phyloP scores from a whole-genome alignment of 2,113 vertebrate genomes.

The Callospermophilus lateralis region DNA sequence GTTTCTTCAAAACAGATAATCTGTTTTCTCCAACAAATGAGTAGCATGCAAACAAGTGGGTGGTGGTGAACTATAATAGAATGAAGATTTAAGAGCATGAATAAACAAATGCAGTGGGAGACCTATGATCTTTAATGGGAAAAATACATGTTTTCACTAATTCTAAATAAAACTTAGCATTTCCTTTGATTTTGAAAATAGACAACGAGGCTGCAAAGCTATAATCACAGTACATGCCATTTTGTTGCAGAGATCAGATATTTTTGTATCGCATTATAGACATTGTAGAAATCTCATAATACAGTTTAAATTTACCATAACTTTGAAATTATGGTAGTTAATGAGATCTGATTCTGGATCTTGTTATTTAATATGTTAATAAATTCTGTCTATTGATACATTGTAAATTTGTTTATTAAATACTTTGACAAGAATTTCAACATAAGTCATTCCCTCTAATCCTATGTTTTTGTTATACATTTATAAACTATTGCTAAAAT shows the following conservation, averaged over 20 bases:
- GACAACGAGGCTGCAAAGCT: not conserved
- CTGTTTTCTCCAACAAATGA: not conserved
- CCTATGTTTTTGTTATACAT: not conserved
- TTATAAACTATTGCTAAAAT: slow-evolving; percentile 12
- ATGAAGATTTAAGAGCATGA: not conserved
- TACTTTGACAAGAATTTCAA: not conserved
- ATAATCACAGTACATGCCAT: not conserved
- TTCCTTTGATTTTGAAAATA: not conserved
- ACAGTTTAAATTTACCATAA: not conserved
- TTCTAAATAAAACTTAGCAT: slow-evolving; percentile 20
- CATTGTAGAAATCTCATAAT: not conserved
- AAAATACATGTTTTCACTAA: not conserved
- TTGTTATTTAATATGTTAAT: not conserved
- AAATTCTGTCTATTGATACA: not conserved
- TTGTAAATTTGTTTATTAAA: not conserved
- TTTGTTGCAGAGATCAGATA: not conserved
- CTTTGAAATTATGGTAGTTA: not conserved
- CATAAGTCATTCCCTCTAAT: not conserved
- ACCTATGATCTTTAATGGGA: not conserved
- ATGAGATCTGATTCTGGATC: not conserved
- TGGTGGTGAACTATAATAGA: not conserved
- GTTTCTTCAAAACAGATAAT: not conserved
- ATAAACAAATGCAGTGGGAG: not conserved
- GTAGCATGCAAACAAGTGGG: not conserved
- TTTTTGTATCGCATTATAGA: not conserved